Percentiles rank a stretch among this genome's conserved stretches.
Evolutionary conservation across 2,113 vertebrate genomes (phyloP).

Genomic region (Planiliza haematocheilus): DNA sequence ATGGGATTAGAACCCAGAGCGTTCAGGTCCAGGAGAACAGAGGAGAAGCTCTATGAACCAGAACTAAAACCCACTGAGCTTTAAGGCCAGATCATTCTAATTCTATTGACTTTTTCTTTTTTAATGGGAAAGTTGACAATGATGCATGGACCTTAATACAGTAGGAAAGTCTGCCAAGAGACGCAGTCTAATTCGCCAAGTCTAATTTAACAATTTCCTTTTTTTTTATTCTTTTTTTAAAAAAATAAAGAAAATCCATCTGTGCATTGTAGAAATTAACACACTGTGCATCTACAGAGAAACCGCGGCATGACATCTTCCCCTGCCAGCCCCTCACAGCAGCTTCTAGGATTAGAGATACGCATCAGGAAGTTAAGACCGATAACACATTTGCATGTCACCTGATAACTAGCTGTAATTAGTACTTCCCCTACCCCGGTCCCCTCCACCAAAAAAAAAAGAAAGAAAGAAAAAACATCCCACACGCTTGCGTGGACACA

Average conservation of each 20-base stretch:
- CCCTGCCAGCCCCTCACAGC: constrained; percentile 38
- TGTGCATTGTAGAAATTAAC: not conserved
- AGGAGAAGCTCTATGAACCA: constrained; percentile 64
- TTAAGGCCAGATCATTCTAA: constrained; percentile 62
- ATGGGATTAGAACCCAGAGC: constrained; percentile 83
- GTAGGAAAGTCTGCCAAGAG: constrained; percentile 28
- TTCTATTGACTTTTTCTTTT: constrained; percentile 62
- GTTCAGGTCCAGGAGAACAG: constrained; percentile 72
- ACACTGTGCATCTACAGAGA: constrained; percentile 18
- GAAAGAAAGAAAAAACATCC: constrained; percentile 6
- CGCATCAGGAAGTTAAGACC: constrained; percentile 63
- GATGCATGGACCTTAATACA: constrained; percentile 48
- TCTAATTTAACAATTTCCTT: constrained; percentile 9
- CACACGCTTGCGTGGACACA: constrained; percentile 32
- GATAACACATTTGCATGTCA: constrained; percentile 73
- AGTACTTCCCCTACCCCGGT: constrained; percentile 37
- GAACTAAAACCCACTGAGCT: constrained; percentile 74
- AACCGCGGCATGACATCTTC: constrained; percentile 5
- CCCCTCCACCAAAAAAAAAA: not conserved
- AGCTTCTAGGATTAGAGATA: constrained; percentile 62
- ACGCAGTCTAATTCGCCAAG: not conserved
- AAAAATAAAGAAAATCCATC: constrained; percentile 4
- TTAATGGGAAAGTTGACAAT: constrained; percentile 53
- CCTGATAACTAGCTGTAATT: constrained; percentile 77
- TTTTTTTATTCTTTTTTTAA: too few species aligned